Evolutionary conservation across 2,113 vertebrate genomes (phyloP), one percentile per base, ranked within the genome.

Genomic region (Mastomys coucha): DNA sequence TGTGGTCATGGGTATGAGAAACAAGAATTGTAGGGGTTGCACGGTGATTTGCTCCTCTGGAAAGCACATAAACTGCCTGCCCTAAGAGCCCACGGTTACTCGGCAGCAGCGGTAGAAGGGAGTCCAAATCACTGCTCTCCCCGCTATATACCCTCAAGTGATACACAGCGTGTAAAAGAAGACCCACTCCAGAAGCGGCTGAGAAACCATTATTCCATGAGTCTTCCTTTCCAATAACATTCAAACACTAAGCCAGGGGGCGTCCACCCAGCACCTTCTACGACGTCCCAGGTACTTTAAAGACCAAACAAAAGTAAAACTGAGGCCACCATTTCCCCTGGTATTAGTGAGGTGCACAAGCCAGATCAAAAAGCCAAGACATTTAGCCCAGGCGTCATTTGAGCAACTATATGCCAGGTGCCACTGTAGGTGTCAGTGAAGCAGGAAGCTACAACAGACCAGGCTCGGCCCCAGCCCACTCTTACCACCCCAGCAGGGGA

Each of bases 351-450:
- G 75, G 51, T 10, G n/a, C 56, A 73, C 49, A 16, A 31, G 58
- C 77, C 56, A 60, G 28, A 17, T 49, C 70, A 63, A 78, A 60
- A 84, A 72, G 67, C 42, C 42, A 65, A 88, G 75, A 82, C 36
- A 20, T 76, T 76, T 39, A 22, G 31, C 51, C 14, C 6, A 3
- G 19, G 13, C 33, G 2, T 60, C 28, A 22, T 11, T 11, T 2
- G 31, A 42, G 26, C 13, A 8, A 6, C 67, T 60, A 7, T 0
- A 10, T 16, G 16, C 45, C 20, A 5, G 3, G 20, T 39, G 19
- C 31, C 3, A 6, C 26, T 28, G 24, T 16, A 24, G 91, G 20
- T 26, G 39, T 58, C 14, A 2, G 9, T 16, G 36, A 67, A 24
- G 17, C 69, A 73, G 39, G 28, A 53, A 67, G 28, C 82, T 69